Percentiles rank a stretch among this genome's conserved stretches.
These are phyloP conservation scores for Spodoptera frugiperda DNA, from an alignment of 1,140 invertebrate species.

Conservation along the genomic window DNA sequence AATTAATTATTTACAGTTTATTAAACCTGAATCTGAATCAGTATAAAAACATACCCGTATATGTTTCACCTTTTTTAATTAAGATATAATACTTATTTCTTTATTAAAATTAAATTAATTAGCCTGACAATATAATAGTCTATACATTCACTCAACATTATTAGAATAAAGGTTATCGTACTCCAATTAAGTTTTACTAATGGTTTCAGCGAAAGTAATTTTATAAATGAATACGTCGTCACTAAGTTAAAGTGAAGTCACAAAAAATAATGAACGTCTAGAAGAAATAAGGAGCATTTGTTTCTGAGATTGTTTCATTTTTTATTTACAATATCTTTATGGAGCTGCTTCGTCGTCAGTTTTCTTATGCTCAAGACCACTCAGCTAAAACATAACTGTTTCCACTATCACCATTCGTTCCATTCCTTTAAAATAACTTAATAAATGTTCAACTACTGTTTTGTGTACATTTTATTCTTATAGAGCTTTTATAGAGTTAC, in stretches of 20 bases:
- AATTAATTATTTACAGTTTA: too few relatives aligned
- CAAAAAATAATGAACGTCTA: constrained; percentile 32
- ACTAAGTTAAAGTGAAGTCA: neutral
- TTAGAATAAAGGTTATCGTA: neutral
- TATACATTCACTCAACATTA: too few relatives aligned
- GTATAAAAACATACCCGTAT: too few relatives aligned
- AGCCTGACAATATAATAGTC: too few relatives aligned
- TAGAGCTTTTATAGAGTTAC: neutral
- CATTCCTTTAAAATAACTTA: neutral
- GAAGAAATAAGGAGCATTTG: constrained; percentile 17
- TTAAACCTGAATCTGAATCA: too few relatives aligned
- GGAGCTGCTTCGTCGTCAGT: constrained; percentile 20
- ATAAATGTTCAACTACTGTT: neutral
- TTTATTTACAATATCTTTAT: constrained; percentile 31
- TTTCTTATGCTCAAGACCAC: constrained; percentile 3
- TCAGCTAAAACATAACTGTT: constrained; percentile 16
- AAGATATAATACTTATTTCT: too few relatives aligned
- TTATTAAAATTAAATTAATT: too few relatives aligned
- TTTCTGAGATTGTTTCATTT: constrained; percentile 29
- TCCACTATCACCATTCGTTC: neutral
- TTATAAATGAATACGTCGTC: constrained; percentile 14
- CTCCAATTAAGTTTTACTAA: constrained; percentile 28
- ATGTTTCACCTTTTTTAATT: too few relatives aligned
- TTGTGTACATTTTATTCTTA: too few relatives aligned
- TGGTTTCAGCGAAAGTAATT: constrained; percentile 19